Conservation (phyloP, 2,797 vertebrate genomes). For the Allobates femoralis region DNA sequence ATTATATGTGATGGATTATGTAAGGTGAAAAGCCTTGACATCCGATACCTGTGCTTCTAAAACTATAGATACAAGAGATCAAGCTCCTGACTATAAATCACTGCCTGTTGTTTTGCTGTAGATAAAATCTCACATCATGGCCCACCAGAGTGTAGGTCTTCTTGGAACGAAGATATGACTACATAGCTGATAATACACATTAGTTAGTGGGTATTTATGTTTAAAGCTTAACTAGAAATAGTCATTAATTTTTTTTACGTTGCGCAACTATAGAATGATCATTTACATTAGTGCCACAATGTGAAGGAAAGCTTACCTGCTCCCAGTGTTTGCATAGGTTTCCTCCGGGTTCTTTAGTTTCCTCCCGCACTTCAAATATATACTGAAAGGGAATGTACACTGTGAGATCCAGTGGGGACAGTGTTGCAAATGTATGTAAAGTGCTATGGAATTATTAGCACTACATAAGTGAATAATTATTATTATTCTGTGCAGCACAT, state of each 20-base stretch:
- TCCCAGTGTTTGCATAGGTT: no score
- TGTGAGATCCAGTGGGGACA: no score
- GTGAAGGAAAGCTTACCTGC: not conserved
- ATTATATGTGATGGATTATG: conserved; percentile 52
- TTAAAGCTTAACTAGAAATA: not conserved
- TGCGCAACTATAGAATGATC: not conserved
- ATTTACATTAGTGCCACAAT: not conserved
- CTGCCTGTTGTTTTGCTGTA: not conserved
- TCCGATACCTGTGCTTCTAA: conserved; percentile 43
- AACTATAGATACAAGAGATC: conserved; percentile 40
- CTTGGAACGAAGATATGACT: not conserved
- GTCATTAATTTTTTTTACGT: not conserved
- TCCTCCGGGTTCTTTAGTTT: no score
- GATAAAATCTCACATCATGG: conserved; percentile 36
- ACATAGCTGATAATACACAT: not conserved
- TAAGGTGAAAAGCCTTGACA: conserved; percentile 50
- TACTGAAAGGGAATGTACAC: no score
- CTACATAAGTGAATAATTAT: no score
- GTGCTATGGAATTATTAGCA: no score
- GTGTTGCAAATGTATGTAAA: no score
- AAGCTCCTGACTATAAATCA: conserved; percentile 45
- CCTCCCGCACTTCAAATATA: no score
- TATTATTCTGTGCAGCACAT: no score
- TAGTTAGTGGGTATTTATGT: not conserved
- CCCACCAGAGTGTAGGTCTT: conserved; percentile 18